Evolutionary conservation across 2,888 invertebrate species (phyloP).

Genomic region (Apamea anceps): DNA sequence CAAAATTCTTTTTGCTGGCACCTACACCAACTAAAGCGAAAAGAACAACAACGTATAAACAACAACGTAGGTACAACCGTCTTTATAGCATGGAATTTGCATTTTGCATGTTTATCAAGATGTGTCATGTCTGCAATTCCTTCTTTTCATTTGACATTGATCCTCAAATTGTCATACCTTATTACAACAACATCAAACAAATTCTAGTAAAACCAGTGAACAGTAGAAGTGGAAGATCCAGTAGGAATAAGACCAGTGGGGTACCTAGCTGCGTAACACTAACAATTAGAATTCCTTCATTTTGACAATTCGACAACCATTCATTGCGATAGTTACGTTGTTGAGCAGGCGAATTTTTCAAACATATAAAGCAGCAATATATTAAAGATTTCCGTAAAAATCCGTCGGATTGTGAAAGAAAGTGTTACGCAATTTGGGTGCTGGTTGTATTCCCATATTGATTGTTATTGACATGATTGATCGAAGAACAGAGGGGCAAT

Average conservation of each 20-base stretch:
- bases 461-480: too few relatives aligned
- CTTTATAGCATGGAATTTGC: slow-evolving; percentile 23
- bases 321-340: background rate
- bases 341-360: background rate
- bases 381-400: background rate
- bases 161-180: background rate
- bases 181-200: slow-evolving; percentile 1
- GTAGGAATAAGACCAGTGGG: too few relatives aligned
- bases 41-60: background rate
- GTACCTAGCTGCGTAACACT: background rate
- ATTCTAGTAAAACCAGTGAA: background rate
- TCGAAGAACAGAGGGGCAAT: too few relatives aligned
- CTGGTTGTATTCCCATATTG: background rate
- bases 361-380: background rate
- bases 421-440: too few relatives aligned
- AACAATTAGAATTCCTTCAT: background rate
- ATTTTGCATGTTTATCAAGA: slow-evolving; percentile 39
- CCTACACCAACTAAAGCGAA: slow-evolving; percentile 46
- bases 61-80: slow-evolving; percentile 27
- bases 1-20: slow-evolving; percentile 61
- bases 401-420: background rate
- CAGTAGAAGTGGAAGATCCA: slow-evolving; percentile 3
- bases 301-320: background rate
- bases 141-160: slow-evolving; percentile 6
- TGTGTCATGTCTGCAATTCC: background rate